phyloP scores from a whole-genome alignment of 2,113 vertebrate genomes.

The Gallinago media region DNA sequence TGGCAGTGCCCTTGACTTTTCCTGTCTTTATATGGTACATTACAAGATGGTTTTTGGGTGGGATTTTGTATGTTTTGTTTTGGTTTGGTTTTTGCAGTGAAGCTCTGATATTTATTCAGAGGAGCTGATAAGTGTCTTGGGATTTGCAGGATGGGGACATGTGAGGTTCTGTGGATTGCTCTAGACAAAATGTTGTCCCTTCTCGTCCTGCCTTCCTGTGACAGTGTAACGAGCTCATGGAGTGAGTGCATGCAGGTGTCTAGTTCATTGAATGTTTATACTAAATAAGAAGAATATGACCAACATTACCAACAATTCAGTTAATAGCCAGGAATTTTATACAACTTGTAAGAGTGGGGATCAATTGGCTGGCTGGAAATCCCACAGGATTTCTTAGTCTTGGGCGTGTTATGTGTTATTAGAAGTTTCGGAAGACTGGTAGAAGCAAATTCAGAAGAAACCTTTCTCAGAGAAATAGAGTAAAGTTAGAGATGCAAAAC shows the following conservation, averaged over 20 bases:
- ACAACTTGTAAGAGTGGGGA: neutral
- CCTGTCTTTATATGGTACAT: neutral
- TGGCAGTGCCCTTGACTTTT: too few species aligned
- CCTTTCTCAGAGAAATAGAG: neutral
- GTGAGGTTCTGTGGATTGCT: neutral
- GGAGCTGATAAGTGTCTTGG: neutral
- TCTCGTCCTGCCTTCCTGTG: neutral
- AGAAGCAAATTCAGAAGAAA: neutral
- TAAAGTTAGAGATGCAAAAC: neutral
- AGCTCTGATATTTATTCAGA: neutral
- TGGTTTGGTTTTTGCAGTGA: neutral
- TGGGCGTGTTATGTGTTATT: neutral
- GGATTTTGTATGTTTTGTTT: neutral
- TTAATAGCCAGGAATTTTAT: neutral
- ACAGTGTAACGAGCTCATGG: rapidly evolving
- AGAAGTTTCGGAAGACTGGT: neutral
- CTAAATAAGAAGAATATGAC: neutral
- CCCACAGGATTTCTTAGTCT: neutral
- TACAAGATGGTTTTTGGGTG: neutral
- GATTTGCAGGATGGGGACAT: neutral
- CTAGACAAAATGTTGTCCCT: neutral
- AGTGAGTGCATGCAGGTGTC: neutral
- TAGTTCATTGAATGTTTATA: neutral
- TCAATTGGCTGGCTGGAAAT: neutral
- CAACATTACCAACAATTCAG: neutral